phyloP scores from a whole-genome alignment of 2,113 vertebrate genomes.

The Melanotaenia duboulayi region DNA sequence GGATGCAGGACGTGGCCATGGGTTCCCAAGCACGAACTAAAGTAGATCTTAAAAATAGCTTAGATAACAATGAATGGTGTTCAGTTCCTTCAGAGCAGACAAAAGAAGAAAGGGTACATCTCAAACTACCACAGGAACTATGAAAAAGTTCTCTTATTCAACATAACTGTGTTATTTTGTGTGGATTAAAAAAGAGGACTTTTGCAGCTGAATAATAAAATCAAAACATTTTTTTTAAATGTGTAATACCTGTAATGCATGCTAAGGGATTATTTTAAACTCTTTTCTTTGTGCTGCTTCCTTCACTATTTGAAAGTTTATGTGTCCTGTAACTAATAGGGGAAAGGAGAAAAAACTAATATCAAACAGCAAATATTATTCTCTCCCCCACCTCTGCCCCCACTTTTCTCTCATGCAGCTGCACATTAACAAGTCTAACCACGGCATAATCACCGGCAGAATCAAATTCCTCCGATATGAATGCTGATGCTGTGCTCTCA shows the following conservation, averaged over 20 bases:
- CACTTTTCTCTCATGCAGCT: constrained; percentile 66
- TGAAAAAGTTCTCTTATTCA: not conserved
- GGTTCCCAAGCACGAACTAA: too few species aligned
- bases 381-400: constrained; percentile 44
- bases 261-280: constrained; percentile 62
- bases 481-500: constrained; percentile 59
- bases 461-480: constrained; percentile 85
- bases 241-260: constrained; percentile 46
- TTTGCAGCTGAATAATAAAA: constrained; percentile 34
- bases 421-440: constrained; percentile 83
- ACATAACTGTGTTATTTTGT: not conserved
- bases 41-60: too few species aligned
- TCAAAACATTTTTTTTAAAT: constrained; percentile 35
- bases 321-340: constrained; percentile 60
- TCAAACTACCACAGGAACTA: not conserved
- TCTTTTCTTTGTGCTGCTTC: constrained; percentile 30
- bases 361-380: constrained; percentile 82
- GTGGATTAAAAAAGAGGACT: not conserved
- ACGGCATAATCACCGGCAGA: constrained; percentile 77
- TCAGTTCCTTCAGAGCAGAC: too few species aligned
- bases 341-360: constrained; percentile 69
- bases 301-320: constrained; percentile 72
- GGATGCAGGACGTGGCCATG: too few species aligned
- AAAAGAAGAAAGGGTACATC: too few species aligned
- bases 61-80: too few species aligned